Percentiles rank a stretch among this genome's conserved stretches.
Conservation (phyloP, 2,797 vertebrate genomes). For the Botia almorhae region DNA sequence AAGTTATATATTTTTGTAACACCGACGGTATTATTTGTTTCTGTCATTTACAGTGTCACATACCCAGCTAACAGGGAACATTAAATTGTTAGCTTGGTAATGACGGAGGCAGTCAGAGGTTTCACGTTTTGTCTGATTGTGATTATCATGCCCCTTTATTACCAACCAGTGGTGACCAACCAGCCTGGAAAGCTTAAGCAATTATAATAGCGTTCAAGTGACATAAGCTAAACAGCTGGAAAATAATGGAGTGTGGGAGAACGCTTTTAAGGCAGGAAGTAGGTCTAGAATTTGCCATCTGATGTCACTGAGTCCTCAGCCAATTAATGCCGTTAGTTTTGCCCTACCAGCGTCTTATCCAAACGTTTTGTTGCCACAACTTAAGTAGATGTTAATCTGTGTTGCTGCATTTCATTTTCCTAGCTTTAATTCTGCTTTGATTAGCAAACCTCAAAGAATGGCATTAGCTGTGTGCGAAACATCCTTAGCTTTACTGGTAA, state of each 20-base stretch:
- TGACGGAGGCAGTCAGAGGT: not conserved
- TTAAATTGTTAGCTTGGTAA: too few species aligned
- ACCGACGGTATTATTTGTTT: not conserved
- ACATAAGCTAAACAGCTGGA: constrained; percentile 78
- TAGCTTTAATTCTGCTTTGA: constrained; percentile 47
- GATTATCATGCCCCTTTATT: constrained; percentile 47
- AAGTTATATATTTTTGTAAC: constrained; percentile 50
- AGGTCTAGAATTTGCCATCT: constrained; percentile 69
- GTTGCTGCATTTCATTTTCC: constrained; percentile 49
- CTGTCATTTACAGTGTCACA: constrained; percentile 4
- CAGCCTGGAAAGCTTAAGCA: constrained; percentile 56
- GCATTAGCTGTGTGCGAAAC: not conserved
- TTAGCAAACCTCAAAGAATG: constrained; percentile 47
- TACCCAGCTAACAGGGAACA: too few species aligned
- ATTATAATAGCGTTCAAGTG: constrained; percentile 71
- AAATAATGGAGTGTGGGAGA: constrained; percentile 68
- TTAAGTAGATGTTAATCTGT: constrained; percentile 63
- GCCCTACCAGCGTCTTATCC: constrained; percentile 69
- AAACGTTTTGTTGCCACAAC: constrained; percentile 61
- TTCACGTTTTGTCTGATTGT: constrained; percentile 31
- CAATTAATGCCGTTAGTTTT: constrained; percentile 43
- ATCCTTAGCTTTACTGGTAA: not conserved
- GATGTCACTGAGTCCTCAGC: constrained; percentile 65
- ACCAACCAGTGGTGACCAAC: constrained; percentile 43
- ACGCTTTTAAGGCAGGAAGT: constrained; percentile 53